Base-by-base conservation (phyloP, 2,797 vertebrate species). In the Mico argentatus region DNA sequence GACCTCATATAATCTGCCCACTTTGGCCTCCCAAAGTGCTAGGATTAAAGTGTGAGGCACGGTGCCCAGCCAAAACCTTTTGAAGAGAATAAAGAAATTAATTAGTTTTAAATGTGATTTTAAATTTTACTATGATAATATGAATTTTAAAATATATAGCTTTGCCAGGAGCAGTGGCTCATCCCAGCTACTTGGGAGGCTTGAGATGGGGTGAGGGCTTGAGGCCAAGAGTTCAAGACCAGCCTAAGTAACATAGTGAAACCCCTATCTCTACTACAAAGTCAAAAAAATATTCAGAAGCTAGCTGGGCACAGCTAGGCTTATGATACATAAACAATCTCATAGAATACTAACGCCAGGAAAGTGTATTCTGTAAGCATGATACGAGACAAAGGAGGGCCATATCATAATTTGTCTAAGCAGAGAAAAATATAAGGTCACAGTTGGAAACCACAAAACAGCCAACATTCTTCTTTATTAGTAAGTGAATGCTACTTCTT, bases 351-450 rank as follows among this genome's bases (percentile, higher is more conserved):
- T 14, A 93, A 86, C 9, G 9, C 81, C 67, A 94, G n/a, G 72
- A 44, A 97, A 67, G 5, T 7, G 39, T 97, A 89, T 7, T 96
- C 30, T 33, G 30, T 41, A 76, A 44, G 20, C 44, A 85, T 44
- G 64, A 76, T 59, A 93, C 95, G 41, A 92, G 52, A 90, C 46
- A 95, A 88, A 92, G n/a, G 36, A 91, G 94, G 76, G 39, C 41
- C 13, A 91, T 88, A 83, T 76, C 79, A 46, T 67, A 88, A 82
- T 93, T 24, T 92, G 46, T 92, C 48, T 89, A 96, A 90, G 61
- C 46, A 96, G 46, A 92, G 59, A 67, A 67, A 76, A 90, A 82
- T 4, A 46, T 5, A 70, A 96, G n/a, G 33, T 50, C 20, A 95
- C 1, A 44, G 36, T 30, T 13, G 4, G 20, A 88, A 67, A 4